Conservation (phyloP, 2,113 vertebrate species). For the Falco punctatus region DNA sequence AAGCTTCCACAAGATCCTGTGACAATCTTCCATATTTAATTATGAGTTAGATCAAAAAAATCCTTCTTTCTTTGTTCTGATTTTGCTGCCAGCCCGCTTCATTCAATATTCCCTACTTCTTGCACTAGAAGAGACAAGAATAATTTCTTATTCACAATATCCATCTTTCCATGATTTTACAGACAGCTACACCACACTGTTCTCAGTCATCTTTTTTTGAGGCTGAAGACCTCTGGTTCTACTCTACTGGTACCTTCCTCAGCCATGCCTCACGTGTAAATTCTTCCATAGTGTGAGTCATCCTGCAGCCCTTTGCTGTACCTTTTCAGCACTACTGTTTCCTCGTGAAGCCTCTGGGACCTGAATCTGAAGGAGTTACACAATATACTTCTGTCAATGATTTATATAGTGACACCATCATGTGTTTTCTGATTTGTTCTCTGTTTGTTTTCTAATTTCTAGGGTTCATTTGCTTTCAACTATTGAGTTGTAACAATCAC, state of each 20-base stretch:
- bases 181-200: background rate
- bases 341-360: background rate
- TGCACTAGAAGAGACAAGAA: background rate
- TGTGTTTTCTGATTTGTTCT: background rate
- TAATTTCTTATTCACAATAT: background rate
- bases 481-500: background rate
- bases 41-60: background rate
- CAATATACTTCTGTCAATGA: background rate
- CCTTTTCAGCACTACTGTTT: background rate
- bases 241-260: background rate
- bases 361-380: fast-evolving
- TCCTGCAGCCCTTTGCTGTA: background rate
- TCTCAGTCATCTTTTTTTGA: background rate
- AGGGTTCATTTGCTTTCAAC: background rate
- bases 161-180: background rate
- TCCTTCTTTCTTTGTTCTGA: background rate
- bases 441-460: background rate
- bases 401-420: background rate
- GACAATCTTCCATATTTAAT: background rate
- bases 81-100: background rate
- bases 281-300: background rate
- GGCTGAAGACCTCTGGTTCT: background rate
- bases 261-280: background rate
- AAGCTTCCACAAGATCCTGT: background rate
- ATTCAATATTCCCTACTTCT: background rate